These are phyloP conservation scores for Isichthys henryi DNA, from an alignment of 2,113 vertebrate species.

Conservation along the genomic window DNA sequence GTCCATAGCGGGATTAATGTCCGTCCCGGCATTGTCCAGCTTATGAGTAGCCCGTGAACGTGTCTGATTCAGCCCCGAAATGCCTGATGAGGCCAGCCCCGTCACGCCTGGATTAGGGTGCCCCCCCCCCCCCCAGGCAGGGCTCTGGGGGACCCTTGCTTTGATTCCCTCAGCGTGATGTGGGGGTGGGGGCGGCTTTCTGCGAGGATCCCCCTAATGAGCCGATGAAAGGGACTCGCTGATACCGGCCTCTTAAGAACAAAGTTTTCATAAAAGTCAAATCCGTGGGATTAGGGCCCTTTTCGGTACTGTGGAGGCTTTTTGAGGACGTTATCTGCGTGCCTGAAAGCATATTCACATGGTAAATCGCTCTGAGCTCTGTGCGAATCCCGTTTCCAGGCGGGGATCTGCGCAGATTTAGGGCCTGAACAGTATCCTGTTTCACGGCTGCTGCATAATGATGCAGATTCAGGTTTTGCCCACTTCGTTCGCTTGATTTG, in stretches of 20 bases:
- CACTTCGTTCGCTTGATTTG: not conserved
- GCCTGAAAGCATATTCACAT: not conserved
- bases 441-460: not conserved
- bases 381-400: not conserved
- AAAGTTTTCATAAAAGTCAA: constrained; percentile 20
- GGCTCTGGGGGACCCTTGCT: constrained; percentile 54
- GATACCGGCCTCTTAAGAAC: constrained; percentile 52
- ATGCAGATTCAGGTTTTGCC: not conserved
- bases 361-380: not conserved
- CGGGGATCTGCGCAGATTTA: not conserved
- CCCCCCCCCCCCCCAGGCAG: constrained; percentile 22
- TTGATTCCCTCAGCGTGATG: constrained; percentile 49
- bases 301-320: not conserved
- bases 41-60: constrained; percentile 38
- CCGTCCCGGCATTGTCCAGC: constrained; percentile 39
- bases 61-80: constrained; percentile 37
- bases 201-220: not conserved
- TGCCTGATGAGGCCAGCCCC: constrained; percentile 41
- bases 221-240: constrained; percentile 54
- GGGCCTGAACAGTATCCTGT: not conserved
- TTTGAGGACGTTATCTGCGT: not conserved
- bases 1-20: not conserved
- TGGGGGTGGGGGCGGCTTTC: not conserved
- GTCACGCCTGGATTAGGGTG: constrained; percentile 51
- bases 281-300: not conserved